Evolutionary conservation across 2,797 vertebrate genomes (phyloP).

Genomic region (Falco concolor): DNA sequence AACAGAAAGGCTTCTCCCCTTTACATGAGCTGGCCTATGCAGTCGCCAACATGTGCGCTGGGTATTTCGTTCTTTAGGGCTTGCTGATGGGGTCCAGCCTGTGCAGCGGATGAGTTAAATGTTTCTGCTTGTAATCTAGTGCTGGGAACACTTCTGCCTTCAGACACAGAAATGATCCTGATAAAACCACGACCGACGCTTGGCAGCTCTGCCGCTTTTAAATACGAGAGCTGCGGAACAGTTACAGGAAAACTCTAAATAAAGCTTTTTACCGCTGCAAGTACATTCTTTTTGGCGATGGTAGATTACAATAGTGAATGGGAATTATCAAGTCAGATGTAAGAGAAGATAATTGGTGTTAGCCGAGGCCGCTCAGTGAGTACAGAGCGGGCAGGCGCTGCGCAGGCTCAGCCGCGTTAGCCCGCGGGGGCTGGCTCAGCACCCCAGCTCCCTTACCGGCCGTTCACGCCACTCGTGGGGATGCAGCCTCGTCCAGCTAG

Average conservation of each 20-base stretch:
- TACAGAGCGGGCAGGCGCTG: not conserved
- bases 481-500: not conserved
- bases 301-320: not conserved
- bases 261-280: not conserved
- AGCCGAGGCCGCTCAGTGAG: rapidly evolving
- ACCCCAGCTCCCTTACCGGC: not conserved
- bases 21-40: not conserved
- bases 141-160: not conserved
- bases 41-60: not conserved
- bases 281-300: not conserved
- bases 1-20: not conserved
- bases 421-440: not conserved
- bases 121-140: not conserved
- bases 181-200: not conserved
- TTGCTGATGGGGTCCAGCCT: not conserved
- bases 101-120: not conserved
- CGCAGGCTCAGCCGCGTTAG: not conserved
- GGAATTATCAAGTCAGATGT: not conserved
- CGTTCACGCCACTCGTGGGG: not conserved
- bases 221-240: not conserved
- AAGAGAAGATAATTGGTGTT: not conserved
- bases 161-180: not conserved
- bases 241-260: not conserved
- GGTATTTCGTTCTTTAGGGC: not conserved
- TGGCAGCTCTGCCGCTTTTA: not conserved